Evolutionary conservation across 2,888 invertebrate genomes (phyloP).

Genomic region (Thumatha senex): DNA sequence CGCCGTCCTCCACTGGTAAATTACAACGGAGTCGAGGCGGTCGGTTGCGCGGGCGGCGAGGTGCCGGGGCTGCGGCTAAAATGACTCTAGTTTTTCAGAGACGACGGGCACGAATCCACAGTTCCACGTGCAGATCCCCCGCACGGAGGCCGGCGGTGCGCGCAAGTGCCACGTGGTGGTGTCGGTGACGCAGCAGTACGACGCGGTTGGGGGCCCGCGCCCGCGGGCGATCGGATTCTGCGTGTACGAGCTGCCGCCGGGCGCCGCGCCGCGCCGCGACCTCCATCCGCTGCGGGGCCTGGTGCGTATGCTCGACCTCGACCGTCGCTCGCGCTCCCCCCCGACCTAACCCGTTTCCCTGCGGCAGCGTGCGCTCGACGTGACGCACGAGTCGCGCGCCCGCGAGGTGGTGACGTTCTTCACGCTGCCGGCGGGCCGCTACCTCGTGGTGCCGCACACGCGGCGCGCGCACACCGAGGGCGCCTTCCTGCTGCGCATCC

Average conservation of each 20-base stretch:
- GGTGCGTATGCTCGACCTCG: slow-evolving; percentile 31
- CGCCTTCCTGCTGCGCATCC: slow-evolving; percentile 87
- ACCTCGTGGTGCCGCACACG: slow-evolving; percentile 89
- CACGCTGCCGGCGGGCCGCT: slow-evolving; percentile 89
- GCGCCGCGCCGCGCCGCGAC: slow-evolving; percentile 35
- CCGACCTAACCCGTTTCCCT: slow-evolving; percentile 59
- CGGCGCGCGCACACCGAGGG: slow-evolving; percentile 87
- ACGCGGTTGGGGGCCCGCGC: slow-evolving; percentile 74
- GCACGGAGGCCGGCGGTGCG: slow-evolving; percentile 64
- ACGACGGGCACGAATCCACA: slow-evolving; percentile 88
- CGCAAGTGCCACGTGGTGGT: slow-evolving; percentile 89
- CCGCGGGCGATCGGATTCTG: slow-evolving; percentile 87
- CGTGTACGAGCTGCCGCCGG: slow-evolving; percentile 86
- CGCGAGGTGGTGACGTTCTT: slow-evolving; percentile 87
- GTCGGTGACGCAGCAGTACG: slow-evolving; percentile 87
- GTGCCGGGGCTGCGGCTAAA: neutral
- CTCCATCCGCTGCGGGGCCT: slow-evolving; percentile 30
- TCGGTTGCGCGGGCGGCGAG: slow-evolving; percentile 29
- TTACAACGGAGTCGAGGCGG: too few species aligned
- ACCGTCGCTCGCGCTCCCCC: slow-evolving; percentile 15
- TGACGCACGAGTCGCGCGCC: slow-evolving; percentile 84
- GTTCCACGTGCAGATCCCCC: slow-evolving; percentile 87
- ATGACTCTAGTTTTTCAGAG: slow-evolving; percentile 69
- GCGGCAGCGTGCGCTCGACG: slow-evolving; percentile 84
- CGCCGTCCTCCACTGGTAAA: slow-evolving; percentile 83